Conservation (phyloP, 2,797 vertebrate species). For the Valencia hispanica region DNA sequence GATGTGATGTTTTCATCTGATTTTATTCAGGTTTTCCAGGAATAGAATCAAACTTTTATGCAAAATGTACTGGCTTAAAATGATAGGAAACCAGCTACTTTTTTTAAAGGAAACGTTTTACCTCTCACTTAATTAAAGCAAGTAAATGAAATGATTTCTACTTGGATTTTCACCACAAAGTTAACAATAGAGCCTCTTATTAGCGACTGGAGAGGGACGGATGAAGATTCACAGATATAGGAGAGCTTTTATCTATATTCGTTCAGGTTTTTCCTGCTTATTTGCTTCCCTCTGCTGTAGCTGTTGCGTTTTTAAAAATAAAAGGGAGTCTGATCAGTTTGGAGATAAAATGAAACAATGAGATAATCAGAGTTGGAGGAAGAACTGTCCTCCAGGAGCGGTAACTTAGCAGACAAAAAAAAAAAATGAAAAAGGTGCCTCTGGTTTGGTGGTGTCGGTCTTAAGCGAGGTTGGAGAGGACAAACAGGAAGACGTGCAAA, state of each 20-base stretch:
- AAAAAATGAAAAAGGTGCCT: not conserved
- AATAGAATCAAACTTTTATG: not conserved
- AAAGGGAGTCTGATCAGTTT: not conserved
- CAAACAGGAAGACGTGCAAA: conserved; percentile 26
- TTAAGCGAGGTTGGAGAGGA: conserved; percentile 7
- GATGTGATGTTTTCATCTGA: not conserved
- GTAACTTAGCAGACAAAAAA: too few relatives aligned
- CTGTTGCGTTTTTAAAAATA: not conserved
- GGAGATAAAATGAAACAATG: not conserved
- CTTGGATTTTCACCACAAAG: not conserved
- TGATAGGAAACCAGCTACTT: not conserved
- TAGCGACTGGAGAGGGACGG: not conserved
- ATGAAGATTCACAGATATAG: not conserved
- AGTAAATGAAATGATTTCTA: not conserved
- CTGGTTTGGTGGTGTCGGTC: conserved; percentile 22
- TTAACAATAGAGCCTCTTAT: not conserved
- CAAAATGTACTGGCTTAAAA: not conserved
- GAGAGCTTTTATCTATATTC: not conserved
- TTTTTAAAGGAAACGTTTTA: not conserved
- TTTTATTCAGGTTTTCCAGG: not conserved
- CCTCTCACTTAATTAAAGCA: not conserved
- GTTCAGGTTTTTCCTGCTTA: not conserved
- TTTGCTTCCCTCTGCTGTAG: not conserved
- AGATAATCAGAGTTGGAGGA: not conserved
- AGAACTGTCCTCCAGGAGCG: not conserved